Conservation (phyloP, 2,113 vertebrate genomes). For the Leptosomus discolor region DNA sequence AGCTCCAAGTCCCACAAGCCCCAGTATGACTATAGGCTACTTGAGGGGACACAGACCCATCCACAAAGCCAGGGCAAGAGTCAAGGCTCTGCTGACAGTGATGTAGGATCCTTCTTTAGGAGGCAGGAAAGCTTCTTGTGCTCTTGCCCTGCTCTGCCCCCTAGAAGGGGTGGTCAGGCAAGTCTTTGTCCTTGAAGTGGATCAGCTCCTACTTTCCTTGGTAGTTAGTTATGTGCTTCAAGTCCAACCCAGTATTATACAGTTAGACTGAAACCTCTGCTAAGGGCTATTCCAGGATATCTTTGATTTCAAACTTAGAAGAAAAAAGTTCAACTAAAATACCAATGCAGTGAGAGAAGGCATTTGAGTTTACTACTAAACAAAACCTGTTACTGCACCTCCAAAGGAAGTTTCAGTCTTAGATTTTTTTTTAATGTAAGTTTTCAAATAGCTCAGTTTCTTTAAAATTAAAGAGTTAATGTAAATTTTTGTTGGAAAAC, state of each 20-base stretch:
- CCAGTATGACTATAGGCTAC: neutral
- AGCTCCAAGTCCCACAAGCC: accelerated
- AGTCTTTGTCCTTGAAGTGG: neutral
- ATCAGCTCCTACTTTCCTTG: neutral
- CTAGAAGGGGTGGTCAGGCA: neutral
- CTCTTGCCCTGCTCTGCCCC: neutral
- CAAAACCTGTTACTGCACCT: neutral
- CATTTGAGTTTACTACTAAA: neutral
- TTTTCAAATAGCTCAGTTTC: neutral
- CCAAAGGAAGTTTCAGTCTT: neutral
- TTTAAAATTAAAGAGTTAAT: neutral
- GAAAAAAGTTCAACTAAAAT: neutral
- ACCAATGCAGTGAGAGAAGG: neutral
- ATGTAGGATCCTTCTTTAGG: neutral
- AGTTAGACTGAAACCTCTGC: neutral
- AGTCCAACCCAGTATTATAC: neutral
- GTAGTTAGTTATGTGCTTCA: neutral
- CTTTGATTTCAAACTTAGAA: neutral
- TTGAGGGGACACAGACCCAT: neutral
- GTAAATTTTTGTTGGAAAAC: neutral
- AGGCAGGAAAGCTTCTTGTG: neutral
- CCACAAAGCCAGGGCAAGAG: neutral
- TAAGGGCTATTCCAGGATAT: neutral
- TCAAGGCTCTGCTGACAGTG: neutral
- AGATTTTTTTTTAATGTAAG: neutral